Percentiles rank a stretch among this genome's conserved stretches.
These are phyloP conservation scores for Heterohyrax brucei DNA, from an alignment of 2,797 vertebrate species.

Conservation along the genomic window DNA sequence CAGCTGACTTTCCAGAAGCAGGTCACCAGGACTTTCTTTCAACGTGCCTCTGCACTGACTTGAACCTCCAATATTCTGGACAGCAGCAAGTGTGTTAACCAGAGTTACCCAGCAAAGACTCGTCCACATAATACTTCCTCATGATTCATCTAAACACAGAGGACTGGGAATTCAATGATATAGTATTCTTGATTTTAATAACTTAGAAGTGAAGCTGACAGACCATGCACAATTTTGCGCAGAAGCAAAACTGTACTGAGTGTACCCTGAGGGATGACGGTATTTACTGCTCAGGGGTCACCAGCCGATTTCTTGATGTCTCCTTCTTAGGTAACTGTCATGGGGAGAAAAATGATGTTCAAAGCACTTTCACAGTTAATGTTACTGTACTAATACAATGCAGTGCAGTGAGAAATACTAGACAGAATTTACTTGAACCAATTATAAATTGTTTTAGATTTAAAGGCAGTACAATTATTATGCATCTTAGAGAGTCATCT, in stretches of 20 bases:
- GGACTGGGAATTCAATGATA: background rate
- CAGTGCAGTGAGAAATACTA: conserved; percentile 17
- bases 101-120: background rate
- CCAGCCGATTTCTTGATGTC: background rate
- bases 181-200: background rate
- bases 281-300: background rate
- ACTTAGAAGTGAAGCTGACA: background rate
- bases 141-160: background rate
- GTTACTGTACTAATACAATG: background rate
- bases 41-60: background rate
- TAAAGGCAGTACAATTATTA: conserved; percentile 26
- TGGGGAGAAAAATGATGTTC: background rate
- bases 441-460: conserved; percentile 26
- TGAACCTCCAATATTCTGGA: background rate
- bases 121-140: background rate
- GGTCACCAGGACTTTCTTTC: background rate
- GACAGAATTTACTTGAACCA: conserved; percentile 24
- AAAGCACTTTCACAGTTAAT: conserved; percentile 11
- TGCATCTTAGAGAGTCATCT: background rate
- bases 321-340: background rate
- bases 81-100: background rate
- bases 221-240: background rate
- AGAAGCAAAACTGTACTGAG: fast-evolving
- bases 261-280: background rate
- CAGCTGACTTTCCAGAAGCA: background rate